These are phyloP conservation scores for Taxidea taxus DNA, from an alignment of 2,113 vertebrate genomes.

Conservation along the genomic window DNA sequence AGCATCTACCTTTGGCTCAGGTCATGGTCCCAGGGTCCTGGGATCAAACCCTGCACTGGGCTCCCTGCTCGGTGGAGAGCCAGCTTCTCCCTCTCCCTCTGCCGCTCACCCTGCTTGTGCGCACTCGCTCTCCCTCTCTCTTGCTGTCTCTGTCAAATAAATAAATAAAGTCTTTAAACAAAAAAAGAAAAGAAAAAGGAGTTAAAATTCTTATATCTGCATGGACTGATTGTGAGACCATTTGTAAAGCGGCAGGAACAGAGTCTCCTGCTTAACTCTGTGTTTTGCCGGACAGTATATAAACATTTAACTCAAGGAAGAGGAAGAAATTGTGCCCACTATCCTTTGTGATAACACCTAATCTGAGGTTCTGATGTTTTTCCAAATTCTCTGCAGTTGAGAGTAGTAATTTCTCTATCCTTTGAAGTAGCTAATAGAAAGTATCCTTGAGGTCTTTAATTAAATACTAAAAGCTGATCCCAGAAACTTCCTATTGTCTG, in stretches of 20 bases:
- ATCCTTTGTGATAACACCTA: neutral
- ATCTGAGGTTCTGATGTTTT: neutral
- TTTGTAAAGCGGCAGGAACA: neutral
- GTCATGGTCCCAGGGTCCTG: no score
- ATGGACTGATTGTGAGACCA: neutral
- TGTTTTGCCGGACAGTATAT: neutral
- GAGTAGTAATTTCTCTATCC: neutral
- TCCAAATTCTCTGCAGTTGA: neutral
- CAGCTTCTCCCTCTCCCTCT: no score
- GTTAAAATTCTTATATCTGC: neutral
- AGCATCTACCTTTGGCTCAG: no score
- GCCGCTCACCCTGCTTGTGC: no score
- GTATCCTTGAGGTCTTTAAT: neutral
- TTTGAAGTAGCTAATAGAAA: neutral
- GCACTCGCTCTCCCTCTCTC: no score
- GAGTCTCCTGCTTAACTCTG: neutral
- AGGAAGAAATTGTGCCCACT: neutral
- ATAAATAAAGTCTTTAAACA: no score
- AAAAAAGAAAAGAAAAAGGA: neutral
- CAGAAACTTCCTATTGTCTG: neutral
- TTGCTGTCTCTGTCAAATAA: no score
- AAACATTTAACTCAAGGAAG: neutral
- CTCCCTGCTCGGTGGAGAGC: no score
- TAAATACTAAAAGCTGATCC: neutral
- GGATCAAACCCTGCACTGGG: no score